A percentile compares a stretch with the other conserved stretches of the same genome.
These are phyloP conservation scores for Enteromius radiatus DNA, from an alignment of 2,797 vertebrate genomes.

Conservation along the genomic window DNA sequence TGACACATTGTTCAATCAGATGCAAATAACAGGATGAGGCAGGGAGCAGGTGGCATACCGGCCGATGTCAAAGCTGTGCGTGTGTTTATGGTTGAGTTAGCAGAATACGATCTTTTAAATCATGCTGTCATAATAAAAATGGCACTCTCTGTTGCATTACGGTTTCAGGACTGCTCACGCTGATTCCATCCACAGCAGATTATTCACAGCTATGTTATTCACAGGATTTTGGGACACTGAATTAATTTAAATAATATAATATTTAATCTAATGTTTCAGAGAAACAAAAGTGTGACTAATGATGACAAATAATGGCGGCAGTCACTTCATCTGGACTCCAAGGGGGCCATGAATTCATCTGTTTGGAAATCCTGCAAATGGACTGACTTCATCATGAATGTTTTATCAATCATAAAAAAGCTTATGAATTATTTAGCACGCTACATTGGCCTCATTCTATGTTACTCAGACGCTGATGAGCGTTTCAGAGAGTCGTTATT, in stretches of 20 bases:
- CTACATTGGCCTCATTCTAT: background rate
- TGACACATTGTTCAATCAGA: constrained; percentile 59
- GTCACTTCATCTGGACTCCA: background rate
- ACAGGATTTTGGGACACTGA: background rate
- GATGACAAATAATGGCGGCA: background rate
- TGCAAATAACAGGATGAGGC: constrained; percentile 64
- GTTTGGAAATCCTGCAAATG: constrained; percentile 22
- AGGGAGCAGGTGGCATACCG: constrained; percentile 56
- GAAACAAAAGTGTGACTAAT: background rate
- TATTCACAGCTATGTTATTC: background rate
- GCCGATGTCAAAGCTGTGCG: background rate
- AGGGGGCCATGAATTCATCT: background rate
- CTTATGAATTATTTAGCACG: constrained; percentile 54
- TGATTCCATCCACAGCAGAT: background rate
- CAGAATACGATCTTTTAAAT: background rate
- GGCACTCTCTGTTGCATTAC: background rate
- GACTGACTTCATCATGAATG: constrained; percentile 51
- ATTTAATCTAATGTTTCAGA: background rate
- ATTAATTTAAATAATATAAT: too few species aligned
- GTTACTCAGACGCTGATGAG: background rate
- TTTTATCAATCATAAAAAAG: constrained; percentile 54
- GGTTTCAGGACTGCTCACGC: background rate
- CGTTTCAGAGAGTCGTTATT: background rate
- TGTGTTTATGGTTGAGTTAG: constrained; percentile 2
- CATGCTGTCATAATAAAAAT: constrained; percentile 1